Base-by-base conservation (phyloP, 2,888 invertebrate species). In the Rhagonycha lutea region DNA sequence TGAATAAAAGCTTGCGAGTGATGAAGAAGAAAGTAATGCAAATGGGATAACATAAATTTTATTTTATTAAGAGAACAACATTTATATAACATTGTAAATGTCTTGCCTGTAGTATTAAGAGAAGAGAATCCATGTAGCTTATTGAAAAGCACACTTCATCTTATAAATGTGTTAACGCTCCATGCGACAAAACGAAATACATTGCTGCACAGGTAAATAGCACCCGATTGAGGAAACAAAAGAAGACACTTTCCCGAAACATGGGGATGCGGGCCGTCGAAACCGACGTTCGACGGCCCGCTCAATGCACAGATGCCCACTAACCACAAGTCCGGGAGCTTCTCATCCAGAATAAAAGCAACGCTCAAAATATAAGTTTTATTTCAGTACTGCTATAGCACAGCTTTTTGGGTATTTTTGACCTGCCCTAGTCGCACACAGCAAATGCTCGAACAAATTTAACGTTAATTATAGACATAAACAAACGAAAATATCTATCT, bases 391-490 rank as follows among this genome's bases (percentile, higher is more conserved):
- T 85, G 85, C 85, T 86, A 86, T 79, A 87, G 86, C 87, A 87
- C 86, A 86, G 87, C 88, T 88, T 88, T 88, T 88, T 88, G 87
- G 87, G 88, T 89, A 89, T 89, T 89, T 89, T 88, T 87, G 89
- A 89, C 88, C 88, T 87, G 87, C 87, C 88, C 87, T 88, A 88
- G 87, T 88, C 85, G 86, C 87, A 86, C 85, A 85, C 86, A 85
- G 86, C 85, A 86, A 65, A 86, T 86, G 86, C 87, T 86, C 86
- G 86, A 87, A 87, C 86, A 87, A 88, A 86, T 87, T 88, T 88
- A 88, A 87, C 88, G 88, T 88, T 89, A 88, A 89, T 88, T 88
- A 88, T 88, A 89, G 88, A 88, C 88, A 88, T 89, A 88, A 89
- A 89, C 88, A 88, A 88, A 87, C 88, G 86, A 85, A 88, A 88